Evolutionary conservation across 2,113 vertebrate species (phyloP).

Genomic region (Epinephelus lanceolatus): DNA sequence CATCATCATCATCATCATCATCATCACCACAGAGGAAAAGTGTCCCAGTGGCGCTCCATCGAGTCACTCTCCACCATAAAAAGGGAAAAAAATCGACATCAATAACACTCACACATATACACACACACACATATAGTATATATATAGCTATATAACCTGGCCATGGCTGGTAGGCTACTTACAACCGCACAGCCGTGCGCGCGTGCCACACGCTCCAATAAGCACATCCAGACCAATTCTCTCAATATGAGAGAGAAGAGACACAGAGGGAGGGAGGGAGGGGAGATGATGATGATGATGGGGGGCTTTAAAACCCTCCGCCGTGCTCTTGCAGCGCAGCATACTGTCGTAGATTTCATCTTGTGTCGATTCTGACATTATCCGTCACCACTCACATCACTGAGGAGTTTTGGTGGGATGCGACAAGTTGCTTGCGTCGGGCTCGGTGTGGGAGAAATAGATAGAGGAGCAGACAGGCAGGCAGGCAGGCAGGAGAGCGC

Average conservation of each 20-base stretch:
- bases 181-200: conserved; percentile 46
- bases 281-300: background rate
- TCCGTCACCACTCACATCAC: conserved; percentile 51
- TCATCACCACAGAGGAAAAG: conserved; percentile 54
- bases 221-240: conserved; percentile 68
- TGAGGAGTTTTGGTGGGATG: conserved; percentile 75
- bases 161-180: conserved; percentile 60
- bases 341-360: conserved; percentile 22
- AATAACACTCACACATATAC: conserved; percentile 15
- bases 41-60: conserved; percentile 62
- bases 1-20: conserved; percentile 68
- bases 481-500: conserved; percentile 23
- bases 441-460: conserved; percentile 63
- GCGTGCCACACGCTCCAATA: conserved; percentile 77
- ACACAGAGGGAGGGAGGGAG: background rate
- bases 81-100: conserved; percentile 31
- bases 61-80: conserved; percentile 36
- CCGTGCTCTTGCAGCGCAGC: conserved; percentile 36
- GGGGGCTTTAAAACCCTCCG: conserved; percentile 30
- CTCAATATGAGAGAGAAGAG: conserved; percentile 44
- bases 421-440: conserved; percentile 82
- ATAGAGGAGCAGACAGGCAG: conserved; percentile 60
- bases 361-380: conserved; percentile 35
- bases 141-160: conserved; percentile 36
- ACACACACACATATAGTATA: background rate